Evolutionary conservation across 2,797 vertebrate species (phyloP).

Genomic region (Peromyscus eremicus): DNA sequence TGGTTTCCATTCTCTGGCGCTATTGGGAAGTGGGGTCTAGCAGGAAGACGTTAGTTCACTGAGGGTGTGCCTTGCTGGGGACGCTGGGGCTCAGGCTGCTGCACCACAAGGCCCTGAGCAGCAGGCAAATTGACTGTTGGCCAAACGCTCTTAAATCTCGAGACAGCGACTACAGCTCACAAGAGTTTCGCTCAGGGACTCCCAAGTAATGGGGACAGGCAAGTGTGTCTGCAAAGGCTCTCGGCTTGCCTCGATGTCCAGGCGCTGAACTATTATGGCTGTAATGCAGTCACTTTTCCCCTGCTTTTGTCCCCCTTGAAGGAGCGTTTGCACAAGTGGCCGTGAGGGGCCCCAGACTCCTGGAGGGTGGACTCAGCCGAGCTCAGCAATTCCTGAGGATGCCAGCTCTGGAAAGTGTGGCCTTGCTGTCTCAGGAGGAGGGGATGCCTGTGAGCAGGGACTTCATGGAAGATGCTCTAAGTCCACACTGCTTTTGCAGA

Average conservation of each 20-base stretch:
- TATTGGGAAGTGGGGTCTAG: neutral
- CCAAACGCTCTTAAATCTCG: neutral
- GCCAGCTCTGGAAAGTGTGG: neutral
- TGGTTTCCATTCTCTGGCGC: neutral
- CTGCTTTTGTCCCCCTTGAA: neutral
- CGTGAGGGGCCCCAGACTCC: neutral
- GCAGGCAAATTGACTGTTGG: neutral
- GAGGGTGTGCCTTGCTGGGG: too few species aligned
- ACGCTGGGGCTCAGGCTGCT: neutral
- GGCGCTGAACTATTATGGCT: fast-evolving
- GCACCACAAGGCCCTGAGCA: neutral
- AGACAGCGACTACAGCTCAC: neutral
- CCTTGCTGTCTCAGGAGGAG: neutral
- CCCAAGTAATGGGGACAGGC: neutral
- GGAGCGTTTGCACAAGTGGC: neutral
- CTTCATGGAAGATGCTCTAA: neutral
- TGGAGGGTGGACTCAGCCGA: neutral
- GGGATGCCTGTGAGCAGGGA: too few species aligned
- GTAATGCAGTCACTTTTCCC: too few species aligned
- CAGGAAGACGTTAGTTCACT: neutral
- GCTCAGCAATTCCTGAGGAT: neutral
- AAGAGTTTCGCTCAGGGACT: neutral
- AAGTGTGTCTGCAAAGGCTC: neutral
- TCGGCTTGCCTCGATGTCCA: too few species aligned
- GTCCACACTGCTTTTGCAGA: neutral